Evolutionary conservation across 1,140 invertebrate genomes (phyloP), one percentile per base, ranked within the genome.

Genomic region (Heliconius hermathena): DNA sequence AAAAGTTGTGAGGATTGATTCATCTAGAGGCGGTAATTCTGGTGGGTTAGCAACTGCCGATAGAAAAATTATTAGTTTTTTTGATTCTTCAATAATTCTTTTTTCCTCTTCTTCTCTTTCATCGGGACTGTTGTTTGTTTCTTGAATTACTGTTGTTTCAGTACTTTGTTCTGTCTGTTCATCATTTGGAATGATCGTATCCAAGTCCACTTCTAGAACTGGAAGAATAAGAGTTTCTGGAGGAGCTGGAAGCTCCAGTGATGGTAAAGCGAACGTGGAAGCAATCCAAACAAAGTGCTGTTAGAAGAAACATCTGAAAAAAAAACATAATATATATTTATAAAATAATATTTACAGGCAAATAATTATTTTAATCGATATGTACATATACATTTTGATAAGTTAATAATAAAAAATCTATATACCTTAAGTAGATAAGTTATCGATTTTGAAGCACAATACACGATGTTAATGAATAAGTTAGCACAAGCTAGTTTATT

Each of bases 21-120:
- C 54, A 60, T 60, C 54, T 60, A 60, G 54, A 60, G 54, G 54
- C 26, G 54, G 54, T 22, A 60, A n/a, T 60, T 22, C 54, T 60
- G 54, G 54, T 8, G 54, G 54, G n/a, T 8, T 60, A 8, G 54
- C 20, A 60, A 60, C 8, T 60, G 54, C 54, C 8, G n/a, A 13
- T 46, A 46, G 41, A 46, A 46, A 46, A 46, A 46, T 46, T 3
- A 46, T 46, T 46, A 11, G 41, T 46, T 46, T 46, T 46, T 13
- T 46, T 46, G 41, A 13, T 20, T 73, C 41, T n/a, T 73, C n/a
- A 5, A n/a, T 8, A 8, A 36, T 73, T 73, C 38, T 38, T 73
- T 46, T 38, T 46, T 46, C 8, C 11, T 73, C 9, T 73, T 73
- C n/a, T 73, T 41, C 16, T 73, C n/a, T 73, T 22, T 41, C 54